Conservation (phyloP, 2,888 invertebrate species). For the Drosophila demipolita region DNA sequence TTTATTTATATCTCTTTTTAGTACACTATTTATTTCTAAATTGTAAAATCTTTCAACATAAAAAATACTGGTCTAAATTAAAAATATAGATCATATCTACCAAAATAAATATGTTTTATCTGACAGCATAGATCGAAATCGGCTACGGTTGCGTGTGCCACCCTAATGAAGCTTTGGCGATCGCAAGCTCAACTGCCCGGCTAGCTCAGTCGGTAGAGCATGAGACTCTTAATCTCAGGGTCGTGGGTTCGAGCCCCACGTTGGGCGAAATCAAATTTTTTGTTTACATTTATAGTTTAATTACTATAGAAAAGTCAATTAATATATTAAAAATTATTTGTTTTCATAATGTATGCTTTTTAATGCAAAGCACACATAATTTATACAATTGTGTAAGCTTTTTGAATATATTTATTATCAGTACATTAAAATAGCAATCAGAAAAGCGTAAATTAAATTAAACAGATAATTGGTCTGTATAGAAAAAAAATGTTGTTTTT, state of each 20-base stretch:
- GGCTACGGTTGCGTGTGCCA: no score
- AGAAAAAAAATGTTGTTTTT: background rate
- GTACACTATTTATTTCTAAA: background rate
- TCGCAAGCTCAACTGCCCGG: conserved; percentile 70
- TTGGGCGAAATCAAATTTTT: conserved; percentile 76
- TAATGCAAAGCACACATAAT: background rate
- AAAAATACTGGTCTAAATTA: background rate
- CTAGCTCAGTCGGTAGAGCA: conserved; percentile 86
- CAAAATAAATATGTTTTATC: background rate
- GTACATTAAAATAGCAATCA: background rate
- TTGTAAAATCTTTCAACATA: background rate
- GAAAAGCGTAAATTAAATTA: background rate
- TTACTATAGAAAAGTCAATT: background rate
- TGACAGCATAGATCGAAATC: background rate
- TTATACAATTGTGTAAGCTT: background rate
- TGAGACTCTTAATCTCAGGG: conserved; percentile 85
- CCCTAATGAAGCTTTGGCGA: conserved; percentile 13
- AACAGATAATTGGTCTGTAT: background rate
- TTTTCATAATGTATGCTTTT: background rate
- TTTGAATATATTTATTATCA: background rate
- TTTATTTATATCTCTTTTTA: background rate
- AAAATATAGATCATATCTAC: background rate
- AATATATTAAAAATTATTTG: background rate
- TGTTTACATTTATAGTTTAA: background rate
- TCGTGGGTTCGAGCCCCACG: conserved; percentile 85